phyloP scores from a whole-genome alignment of 2,797 vertebrate species.

The Podarcis siculus region DNA sequence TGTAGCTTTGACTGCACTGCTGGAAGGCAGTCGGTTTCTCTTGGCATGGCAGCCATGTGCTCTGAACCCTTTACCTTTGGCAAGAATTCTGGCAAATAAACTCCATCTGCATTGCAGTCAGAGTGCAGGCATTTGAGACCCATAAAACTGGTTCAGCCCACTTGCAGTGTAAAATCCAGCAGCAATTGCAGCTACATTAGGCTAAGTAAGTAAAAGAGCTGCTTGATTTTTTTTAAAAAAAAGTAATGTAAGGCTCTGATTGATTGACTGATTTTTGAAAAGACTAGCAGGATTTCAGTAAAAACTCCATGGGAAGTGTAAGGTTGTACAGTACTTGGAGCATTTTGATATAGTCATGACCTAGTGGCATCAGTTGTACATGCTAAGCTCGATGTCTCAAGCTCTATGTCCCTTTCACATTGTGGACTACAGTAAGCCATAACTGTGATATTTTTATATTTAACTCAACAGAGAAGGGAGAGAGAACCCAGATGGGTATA shows the following conservation, averaged over 20 bases:
- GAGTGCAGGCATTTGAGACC: neutral
- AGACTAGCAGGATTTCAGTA: neutral
- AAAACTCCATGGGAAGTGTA: conserved; percentile 9
- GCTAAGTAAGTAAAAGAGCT: neutral
- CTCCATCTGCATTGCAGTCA: fast-evolving
- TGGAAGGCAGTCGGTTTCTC: conserved; percentile 22
- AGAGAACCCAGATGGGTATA: neutral
- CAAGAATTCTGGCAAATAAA: neutral
- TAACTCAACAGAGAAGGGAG: neutral
- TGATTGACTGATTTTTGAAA: neutral
- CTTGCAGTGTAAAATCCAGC: neutral
- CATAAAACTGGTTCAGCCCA: neutral
- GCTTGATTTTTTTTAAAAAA: neutral
- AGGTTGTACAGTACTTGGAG: neutral
- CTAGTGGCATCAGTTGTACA: neutral
- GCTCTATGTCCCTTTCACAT: neutral
- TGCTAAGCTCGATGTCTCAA: neutral
- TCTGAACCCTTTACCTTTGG: neutral
- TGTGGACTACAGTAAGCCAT: no score
- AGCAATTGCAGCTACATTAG: neutral
- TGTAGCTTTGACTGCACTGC: neutral
- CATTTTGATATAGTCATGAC: neutral
- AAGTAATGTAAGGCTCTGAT: neutral
- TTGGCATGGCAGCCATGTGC: neutral
- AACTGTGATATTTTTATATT: neutral